These are phyloP conservation scores for Chelonus insularis DNA, from an alignment of 1,140 invertebrate species.

Conservation along the genomic window DNA sequence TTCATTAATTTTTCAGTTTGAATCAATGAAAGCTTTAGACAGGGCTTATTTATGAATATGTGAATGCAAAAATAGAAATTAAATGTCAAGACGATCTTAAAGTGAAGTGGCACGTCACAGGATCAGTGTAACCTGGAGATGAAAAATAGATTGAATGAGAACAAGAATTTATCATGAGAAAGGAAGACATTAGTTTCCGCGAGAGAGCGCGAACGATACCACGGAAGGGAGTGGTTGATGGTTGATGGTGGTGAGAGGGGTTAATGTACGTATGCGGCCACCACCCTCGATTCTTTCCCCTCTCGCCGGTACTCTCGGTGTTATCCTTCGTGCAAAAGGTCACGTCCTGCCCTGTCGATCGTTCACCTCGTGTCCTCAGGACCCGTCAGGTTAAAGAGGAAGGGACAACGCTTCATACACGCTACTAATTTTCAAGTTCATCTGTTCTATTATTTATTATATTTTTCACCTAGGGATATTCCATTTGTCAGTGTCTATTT, in stretches of 20 bases:
- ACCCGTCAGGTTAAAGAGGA: conserved; percentile 52
- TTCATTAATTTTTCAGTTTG: too few species aligned
- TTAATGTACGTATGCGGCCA: conserved; percentile 21
- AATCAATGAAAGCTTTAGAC: too few species aligned
- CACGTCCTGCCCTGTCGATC: conserved; percentile 56
- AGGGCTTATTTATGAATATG: too few species aligned
- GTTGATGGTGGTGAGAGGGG: conserved; percentile 9
- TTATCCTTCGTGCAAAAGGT: conserved; percentile 59
- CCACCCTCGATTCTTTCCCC: conserved; percentile 20
- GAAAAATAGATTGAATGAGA: background rate
- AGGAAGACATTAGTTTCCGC: conserved; percentile 11
- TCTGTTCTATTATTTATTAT: conserved; percentile 10
- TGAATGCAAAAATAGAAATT: too few species aligned
- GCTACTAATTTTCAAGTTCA: conserved; percentile 6
- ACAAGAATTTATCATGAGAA: background rate
- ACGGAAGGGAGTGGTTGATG: conserved; percentile 2
- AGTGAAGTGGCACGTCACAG: background rate
- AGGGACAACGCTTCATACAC: conserved; percentile 35
- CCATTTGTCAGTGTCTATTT: background rate
- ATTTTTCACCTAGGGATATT: too few species aligned
- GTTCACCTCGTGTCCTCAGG: conserved; percentile 57
- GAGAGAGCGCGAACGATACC: conserved; percentile 7
- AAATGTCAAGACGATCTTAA: background rate
- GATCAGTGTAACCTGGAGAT: background rate
- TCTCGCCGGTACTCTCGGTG: conserved; percentile 41